Evolutionary conservation across 2,888 invertebrate genomes (phyloP).

Genomic region (Cheilosia scutellata): DNA sequence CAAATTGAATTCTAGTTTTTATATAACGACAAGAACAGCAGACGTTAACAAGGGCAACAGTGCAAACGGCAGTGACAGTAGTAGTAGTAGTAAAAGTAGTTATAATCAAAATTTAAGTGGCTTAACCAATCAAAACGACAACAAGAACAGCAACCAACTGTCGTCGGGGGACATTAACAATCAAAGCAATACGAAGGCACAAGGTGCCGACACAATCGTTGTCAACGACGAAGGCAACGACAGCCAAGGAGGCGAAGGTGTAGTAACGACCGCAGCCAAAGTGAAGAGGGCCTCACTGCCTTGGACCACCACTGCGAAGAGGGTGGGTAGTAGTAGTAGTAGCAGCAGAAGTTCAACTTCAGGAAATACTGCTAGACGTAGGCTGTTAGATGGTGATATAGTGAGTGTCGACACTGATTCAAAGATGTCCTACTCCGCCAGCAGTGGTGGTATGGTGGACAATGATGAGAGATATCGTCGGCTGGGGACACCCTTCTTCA

Average conservation of each 20-base stretch:
- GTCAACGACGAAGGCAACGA: constrained; percentile 48
- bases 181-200: constrained; percentile 63
- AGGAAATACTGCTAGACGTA: constrained; percentile 24
- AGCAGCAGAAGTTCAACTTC: constrained; percentile 34
- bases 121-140: constrained; percentile 77
- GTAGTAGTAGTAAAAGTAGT: constrained; percentile 72
- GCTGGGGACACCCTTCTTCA: constrained; percentile 76
- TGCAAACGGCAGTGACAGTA: constrained; percentile 1
- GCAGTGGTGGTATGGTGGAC: constrained; percentile 2
- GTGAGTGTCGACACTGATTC: constrained; percentile 38
- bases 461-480: constrained; percentile 46
- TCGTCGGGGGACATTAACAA: constrained; percentile 51
- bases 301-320: constrained; percentile 21
- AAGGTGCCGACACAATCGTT: constrained; percentile 29
- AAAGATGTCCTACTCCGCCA: constrained; percentile 11
- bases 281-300: constrained; percentile 57
- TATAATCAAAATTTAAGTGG: constrained; percentile 80
- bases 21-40: constrained; percentile 59
- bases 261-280: constrained; percentile 28
- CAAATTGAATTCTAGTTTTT: constrained; percentile 75
- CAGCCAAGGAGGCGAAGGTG: not conserved
- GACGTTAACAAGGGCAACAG: constrained; percentile 19
- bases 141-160: constrained; percentile 59
- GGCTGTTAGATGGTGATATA: constrained; percentile 40
- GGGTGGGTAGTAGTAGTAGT: constrained; percentile 1